Base-by-base conservation (phyloP, 1,140 invertebrate genomes). In the Musca vetustissima region DNA sequence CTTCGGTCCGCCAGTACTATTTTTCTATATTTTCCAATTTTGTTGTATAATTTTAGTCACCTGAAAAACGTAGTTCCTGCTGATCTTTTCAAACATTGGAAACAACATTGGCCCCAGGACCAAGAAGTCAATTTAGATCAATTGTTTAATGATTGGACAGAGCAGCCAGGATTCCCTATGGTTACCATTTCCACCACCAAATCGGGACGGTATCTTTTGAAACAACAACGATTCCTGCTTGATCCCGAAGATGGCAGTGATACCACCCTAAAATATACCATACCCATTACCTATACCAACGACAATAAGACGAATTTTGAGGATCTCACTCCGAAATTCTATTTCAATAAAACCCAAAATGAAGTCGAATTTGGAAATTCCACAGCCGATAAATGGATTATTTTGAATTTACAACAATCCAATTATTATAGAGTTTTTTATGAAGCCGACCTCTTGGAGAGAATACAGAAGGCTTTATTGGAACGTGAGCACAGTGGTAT, bases 101-200 rank as follows among this genome's bases (percentile, higher is more conserved):
- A 65, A 17, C n/a, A 68, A 3, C 24, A 76, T n/a, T 77, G 75
- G 75, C 68, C 75, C 22, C 0, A 0, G 0, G 47, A 55, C 1
- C 68, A 68, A 21, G 4, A 50, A 8, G 69, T 76, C 0, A 43
- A 76, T 59, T 47, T 76, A 21, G 66, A 68, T 15, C 17, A 77
- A 9, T 76, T 79, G 28, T 73, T 76, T 6, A 28, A 93, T 66
- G 95, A 93, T 0, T 98, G 94, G 92, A 95, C 92, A 0, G 85
- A 87, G 19, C 95, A 98, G 84, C 95, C 93, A 89, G 95, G 95
- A 1, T 96, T 89, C 76, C 95, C 96, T 0, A 22, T 25, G 0
- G 53, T 72, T 4, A 21, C 19, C 0, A 88, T 93, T 2, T n/a
- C 32, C 1, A 11, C 19, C 7, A 48, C 24, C 11, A 7, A 7